Conservation (phyloP, 1,140 invertebrate species). For the Halictus rubicundus region DNA sequence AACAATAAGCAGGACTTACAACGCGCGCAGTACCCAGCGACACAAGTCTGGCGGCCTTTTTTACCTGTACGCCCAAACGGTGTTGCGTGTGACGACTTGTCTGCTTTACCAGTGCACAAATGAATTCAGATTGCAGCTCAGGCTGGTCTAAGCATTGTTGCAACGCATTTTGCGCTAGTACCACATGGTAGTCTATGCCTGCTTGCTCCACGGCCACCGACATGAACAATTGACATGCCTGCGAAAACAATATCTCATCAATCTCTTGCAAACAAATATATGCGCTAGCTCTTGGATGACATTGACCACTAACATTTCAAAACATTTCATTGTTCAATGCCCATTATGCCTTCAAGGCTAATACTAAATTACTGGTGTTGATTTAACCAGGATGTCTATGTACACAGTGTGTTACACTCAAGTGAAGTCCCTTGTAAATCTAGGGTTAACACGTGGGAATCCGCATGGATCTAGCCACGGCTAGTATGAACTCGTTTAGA, state of each 20-base stretch:
- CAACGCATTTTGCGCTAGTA: conserved; percentile 95
- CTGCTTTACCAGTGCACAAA: conserved; percentile 95
- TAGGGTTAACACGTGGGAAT: too few relatives aligned
- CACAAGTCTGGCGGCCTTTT: conserved; percentile 81
- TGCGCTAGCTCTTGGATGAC: too few relatives aligned
- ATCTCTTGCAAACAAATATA: too few relatives aligned
- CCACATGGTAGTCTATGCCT: conserved; percentile 97
- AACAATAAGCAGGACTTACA: conserved; percentile 83
- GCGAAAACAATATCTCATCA: conserved; percentile 58
- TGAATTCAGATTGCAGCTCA: conserved; percentile 95
- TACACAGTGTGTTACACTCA: too few relatives aligned
- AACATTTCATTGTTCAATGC: too few relatives aligned
- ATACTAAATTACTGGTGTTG: too few relatives aligned
- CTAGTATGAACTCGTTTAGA: too few relatives aligned
- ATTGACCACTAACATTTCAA: too few relatives aligned
- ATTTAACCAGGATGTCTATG: too few relatives aligned
- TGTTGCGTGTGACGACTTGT: conserved; percentile 92
- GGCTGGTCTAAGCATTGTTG: conserved; percentile 93
- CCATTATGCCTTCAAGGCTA: too few relatives aligned
- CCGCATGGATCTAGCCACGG: too few relatives aligned
- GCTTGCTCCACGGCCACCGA: conserved; percentile 96
- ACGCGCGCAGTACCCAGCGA: conserved; percentile 81
- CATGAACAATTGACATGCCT: conserved; percentile 97
- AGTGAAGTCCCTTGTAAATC: too few relatives aligned
- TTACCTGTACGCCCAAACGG: conserved; percentile 95